phyloP scores from a whole-genome alignment of 2,888 invertebrate genomes.

The Antheraea yamamai region DNA sequence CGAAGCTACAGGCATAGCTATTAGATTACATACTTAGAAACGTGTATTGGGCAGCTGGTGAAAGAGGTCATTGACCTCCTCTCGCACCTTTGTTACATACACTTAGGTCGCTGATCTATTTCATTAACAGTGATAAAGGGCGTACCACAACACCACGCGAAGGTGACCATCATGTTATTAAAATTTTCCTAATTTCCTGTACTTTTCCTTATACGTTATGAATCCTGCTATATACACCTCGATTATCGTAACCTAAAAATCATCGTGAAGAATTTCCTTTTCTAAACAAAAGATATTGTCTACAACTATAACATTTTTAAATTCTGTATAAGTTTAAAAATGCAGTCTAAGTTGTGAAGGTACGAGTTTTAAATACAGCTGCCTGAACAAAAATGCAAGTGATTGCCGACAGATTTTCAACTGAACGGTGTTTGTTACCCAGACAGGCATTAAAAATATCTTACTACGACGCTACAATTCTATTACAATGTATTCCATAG shows the following conservation, averaged over 20 bases:
- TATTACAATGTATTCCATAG: not conserved
- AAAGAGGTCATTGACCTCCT: slow-evolving; percentile 69
- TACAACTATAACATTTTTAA: no score
- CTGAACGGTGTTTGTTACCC: not conserved
- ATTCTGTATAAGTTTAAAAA: no score
- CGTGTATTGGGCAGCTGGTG: slow-evolving; percentile 66
- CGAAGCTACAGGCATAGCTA: not conserved
- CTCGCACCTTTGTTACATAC: slow-evolving; percentile 37
- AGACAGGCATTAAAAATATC: not conserved
- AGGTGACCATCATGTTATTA: slow-evolving; percentile 34
- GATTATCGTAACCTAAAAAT: no score
- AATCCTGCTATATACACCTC: not conserved
- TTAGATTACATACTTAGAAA: slow-evolving; percentile 57
- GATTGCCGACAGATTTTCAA: not conserved
- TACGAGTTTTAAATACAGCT: not conserved
- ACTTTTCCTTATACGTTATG: not conserved
- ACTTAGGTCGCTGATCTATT: slow-evolving; percentile 5
- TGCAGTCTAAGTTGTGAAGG: no score
- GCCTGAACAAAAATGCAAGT: not conserved
- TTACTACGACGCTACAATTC: not conserved
- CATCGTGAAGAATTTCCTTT: no score
- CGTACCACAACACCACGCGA: slow-evolving; percentile 30
- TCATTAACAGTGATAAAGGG: slow-evolving; percentile 29
- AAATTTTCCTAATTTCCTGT: slow-evolving; percentile 34
- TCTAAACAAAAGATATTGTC: no score